Conservation (phyloP, 1,140 invertebrate species). For the Hyles euphorbiae region DNA sequence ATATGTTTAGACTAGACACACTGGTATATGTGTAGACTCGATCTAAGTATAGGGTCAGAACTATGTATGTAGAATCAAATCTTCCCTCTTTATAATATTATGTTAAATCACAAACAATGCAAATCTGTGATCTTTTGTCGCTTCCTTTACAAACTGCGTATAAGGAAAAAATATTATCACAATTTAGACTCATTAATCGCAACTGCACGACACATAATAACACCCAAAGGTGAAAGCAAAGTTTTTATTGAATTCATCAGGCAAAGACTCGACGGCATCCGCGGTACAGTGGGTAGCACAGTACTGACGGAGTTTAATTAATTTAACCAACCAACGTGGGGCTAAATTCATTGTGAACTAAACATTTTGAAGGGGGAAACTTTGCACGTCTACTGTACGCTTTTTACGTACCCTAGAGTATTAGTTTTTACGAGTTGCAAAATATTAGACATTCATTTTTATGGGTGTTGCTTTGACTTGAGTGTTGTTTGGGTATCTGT, state of each 20-base stretch:
- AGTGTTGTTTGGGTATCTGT: too few species aligned
- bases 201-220: not conserved
- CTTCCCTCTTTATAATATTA: too few species aligned
- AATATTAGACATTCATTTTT: not conserved
- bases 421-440: conserved; percentile 8
- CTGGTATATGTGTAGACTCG: too few species aligned
- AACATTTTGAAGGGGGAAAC: conserved; percentile 15
- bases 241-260: conserved; percentile 21
- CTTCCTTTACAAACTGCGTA: too few species aligned
- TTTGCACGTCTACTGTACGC: conserved; percentile 1
- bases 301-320: conserved; percentile 16
- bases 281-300: conserved; percentile 3
- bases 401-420: conserved; percentile 2
- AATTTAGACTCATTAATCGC: not conserved
- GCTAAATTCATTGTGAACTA: conserved; percentile 15
- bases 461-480: too few species aligned
- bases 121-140: too few species aligned
- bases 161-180: too few species aligned
- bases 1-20: too few species aligned
- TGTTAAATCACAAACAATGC: too few species aligned
- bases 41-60: too few species aligned
- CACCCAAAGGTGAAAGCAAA: conserved; percentile 1
- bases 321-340: conserved; percentile 17
- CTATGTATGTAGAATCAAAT: too few species aligned
- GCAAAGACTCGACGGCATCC: conserved; percentile 9